Evolutionary conservation across 2,113 vertebrate species (phyloP), one percentile per base, ranked within the genome.

Genomic region (Poeciliopsis prolifica): DNA sequence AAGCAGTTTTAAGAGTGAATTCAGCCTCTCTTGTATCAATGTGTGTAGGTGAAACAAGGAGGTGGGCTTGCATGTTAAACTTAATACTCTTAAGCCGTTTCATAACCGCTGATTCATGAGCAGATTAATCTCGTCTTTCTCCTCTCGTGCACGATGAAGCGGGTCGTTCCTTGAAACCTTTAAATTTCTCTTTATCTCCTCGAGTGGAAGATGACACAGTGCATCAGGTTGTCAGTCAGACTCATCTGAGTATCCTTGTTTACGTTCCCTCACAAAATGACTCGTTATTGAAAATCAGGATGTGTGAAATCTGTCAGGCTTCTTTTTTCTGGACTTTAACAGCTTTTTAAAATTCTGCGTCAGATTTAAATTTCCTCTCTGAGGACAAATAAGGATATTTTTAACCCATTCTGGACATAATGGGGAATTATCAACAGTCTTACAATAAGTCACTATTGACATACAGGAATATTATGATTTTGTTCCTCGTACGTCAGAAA

Each of bases 71-170:
- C 62, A 17, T 71, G 12, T 61, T 0, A 69, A 54, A 73, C 68
- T 80, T 85, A 84, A 89, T 86, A 77, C 85, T 85, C 82, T 85
- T 88, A 89, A 87, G 22, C 75, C 61, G 77, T 91, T 91, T 90
- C 77, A 87, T 87, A 85, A 88, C 78, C 83, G 76, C 65, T 69
- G 81, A 76, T 80, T 80, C 68, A 80, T 78, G 77, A 77, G 40
- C 54, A 77, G 65, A 86, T 88, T 79, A 85, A 88, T 87, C 78
- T 83, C 1, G 33, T 75, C 73, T 67, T 33, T 84, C 72, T 87
- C 79, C 72, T 78, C 78, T 85, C 35, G 28, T 75, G 63, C n/a
- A 17, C 63, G 68, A 40, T 48, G 70, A 14, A 74, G 68, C 80
- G 74, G 72, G 42, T 68, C 87, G 72, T 61, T 65, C 73, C 88